phyloP scores from a whole-genome alignment of 2,113 vertebrate genomes.

The Colaptes auratus region DNA sequence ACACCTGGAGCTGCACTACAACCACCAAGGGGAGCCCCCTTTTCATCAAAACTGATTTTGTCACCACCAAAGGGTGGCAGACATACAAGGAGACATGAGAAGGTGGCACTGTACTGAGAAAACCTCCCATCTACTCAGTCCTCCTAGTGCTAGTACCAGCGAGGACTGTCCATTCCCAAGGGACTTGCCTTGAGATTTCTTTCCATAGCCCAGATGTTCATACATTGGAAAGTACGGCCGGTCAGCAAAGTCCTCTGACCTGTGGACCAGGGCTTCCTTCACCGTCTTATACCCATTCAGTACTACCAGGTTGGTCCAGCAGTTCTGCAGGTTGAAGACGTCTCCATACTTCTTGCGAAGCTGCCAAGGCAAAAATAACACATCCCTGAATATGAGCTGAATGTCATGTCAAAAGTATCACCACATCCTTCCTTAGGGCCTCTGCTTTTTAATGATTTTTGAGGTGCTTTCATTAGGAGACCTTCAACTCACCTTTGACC shows the following conservation, averaged over 20 bases:
- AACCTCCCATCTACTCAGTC: background rate
- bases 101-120: background rate
- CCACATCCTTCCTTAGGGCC: background rate
- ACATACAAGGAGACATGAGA: background rate
- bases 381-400: background rate
- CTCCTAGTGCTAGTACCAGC: background rate
- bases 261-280: constrained; percentile 69
- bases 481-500: background rate
- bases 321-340: constrained; percentile 69
- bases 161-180: background rate
- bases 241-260: constrained; percentile 69
- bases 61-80: background rate
- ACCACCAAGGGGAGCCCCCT: background rate
- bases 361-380: constrained; percentile 40
- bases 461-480: background rate
- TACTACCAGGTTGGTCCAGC: constrained; percentile 59
- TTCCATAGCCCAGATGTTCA: background rate
- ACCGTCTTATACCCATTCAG: constrained; percentile 63
- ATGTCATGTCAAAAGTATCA: background rate
- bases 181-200: constrained; percentile 49
- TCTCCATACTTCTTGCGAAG: constrained; percentile 69
- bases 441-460: background rate
- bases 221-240: background rate
- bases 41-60: background rate
- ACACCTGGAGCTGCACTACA: background rate